Evolutionary conservation across 2,113 vertebrate species (phyloP).

Genomic region (Oryzias woworae): DNA sequence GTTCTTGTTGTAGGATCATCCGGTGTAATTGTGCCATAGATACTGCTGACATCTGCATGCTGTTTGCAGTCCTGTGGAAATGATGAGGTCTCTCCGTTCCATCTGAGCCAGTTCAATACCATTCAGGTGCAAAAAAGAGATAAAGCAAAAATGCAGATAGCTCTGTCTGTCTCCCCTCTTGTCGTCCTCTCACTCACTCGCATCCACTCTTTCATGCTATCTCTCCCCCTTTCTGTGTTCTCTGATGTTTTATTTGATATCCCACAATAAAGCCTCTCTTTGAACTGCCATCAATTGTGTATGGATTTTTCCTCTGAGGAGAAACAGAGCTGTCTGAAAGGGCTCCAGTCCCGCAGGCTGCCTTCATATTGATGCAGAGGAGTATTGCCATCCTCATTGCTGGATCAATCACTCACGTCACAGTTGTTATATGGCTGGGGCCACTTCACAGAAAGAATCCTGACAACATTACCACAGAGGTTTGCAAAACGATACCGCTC

Average conservation of each 20-base stretch:
- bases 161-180: conserved; percentile 58
- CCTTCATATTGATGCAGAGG: conserved; percentile 79
- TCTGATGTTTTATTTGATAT: conserved; percentile 81
- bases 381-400: conserved; percentile 80
- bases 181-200: conserved; percentile 59
- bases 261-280: conserved; percentile 79
- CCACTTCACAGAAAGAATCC: conserved; percentile 75
- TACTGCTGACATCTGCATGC: conserved; percentile 64
- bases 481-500: conserved; percentile 76
- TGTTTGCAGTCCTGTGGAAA: conserved; percentile 58
- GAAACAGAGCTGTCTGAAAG: conserved; percentile 79
- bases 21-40: conserved; percentile 69
- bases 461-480: conserved; percentile 76
- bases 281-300: conserved; percentile 80
- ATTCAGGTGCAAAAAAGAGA: conserved; percentile 75
- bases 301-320: conserved; percentile 80
- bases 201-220: conserved; percentile 67
- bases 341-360: conserved; percentile 77
- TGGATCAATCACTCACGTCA: conserved; percentile 78
- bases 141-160: conserved; percentile 75
- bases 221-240: conserved; percentile 68
- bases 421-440: conserved; percentile 77
- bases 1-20: conserved; percentile 43
- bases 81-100: conserved; percentile 60
- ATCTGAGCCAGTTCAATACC: conserved; percentile 68